Percentiles rank a stretch among this genome's conserved stretches.
Evolutionary conservation across 2,113 vertebrate species (phyloP).

Genomic region (Chascanopsetta lugubris): DNA sequence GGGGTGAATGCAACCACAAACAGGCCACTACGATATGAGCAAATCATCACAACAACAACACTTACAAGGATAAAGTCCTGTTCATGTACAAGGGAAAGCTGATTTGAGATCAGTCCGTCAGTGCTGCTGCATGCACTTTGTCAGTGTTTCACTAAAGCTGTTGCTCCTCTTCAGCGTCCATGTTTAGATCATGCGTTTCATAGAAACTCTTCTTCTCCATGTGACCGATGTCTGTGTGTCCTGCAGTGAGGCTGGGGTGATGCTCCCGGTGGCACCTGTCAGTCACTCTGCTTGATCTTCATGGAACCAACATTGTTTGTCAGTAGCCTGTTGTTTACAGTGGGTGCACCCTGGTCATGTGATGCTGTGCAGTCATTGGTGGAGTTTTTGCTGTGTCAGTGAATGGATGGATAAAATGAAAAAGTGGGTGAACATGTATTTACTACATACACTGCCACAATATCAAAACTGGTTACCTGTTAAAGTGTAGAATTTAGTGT

Average conservation of each 20-base stretch:
- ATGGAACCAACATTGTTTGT: conserved; percentile 6
- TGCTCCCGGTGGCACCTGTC: neutral
- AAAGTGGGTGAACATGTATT: no score
- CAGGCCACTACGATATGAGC: conserved; percentile 20
- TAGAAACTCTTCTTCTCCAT: neutral
- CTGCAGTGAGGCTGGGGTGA: neutral
- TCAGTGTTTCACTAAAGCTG: conserved; percentile 51
- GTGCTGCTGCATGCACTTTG: conserved; percentile 52
- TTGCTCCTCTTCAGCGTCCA: conserved; percentile 2
- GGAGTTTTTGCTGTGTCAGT: neutral
- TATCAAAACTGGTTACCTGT: no score
- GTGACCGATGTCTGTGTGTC: neutral
- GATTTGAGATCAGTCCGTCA: conserved; percentile 24
- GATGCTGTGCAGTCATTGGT: neutral
- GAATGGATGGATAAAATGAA: no score
- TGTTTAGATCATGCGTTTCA: neutral
- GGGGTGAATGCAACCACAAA: conserved; percentile 18
- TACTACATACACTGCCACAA: no score
- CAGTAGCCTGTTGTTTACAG: neutral
- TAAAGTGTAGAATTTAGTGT: no score
- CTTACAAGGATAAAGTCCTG: conserved; percentile 7
- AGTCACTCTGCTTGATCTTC: conserved; percentile 2
- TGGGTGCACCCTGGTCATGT: neutral
- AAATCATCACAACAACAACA: conserved; percentile 42
- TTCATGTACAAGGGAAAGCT: conserved; percentile 36